Conservation (phyloP, 1,140 invertebrate genomes). For the Aphidius ervi region DNA sequence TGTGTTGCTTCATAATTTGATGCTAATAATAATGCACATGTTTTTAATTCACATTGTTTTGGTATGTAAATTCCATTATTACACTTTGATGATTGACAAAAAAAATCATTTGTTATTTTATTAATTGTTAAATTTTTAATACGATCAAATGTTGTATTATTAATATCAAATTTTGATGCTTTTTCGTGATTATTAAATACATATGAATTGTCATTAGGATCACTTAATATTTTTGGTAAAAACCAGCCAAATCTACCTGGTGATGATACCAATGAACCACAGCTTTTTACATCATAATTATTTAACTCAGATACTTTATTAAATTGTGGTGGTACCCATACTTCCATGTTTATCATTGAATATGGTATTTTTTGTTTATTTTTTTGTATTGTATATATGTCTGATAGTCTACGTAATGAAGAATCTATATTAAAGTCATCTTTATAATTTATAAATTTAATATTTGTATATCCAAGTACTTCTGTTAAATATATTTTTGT, state of each 20-base stretch:
- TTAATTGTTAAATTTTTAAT: slow-evolving; percentile 30
- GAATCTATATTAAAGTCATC: slow-evolving; percentile 49
- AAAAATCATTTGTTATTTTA: slow-evolving; percentile 29
- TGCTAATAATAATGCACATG: slow-evolving; percentile 60
- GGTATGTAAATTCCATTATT: slow-evolving; percentile 59
- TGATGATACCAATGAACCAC: slow-evolving; percentile 40
- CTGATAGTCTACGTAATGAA: slow-evolving; percentile 37
- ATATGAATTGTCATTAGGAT: slow-evolving; percentile 50
- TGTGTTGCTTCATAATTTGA: slow-evolving; percentile 51
- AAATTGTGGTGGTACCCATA: slow-evolving; percentile 62
- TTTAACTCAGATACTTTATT: slow-evolving; percentile 48
- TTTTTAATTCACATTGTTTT: slow-evolving; percentile 46
- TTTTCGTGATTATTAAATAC: slow-evolving; percentile 49
- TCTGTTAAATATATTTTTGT: slow-evolving; percentile 63
- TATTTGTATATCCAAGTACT: slow-evolving; percentile 60
- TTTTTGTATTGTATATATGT: slow-evolving; percentile 6
- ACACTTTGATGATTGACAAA: slow-evolving; percentile 55
- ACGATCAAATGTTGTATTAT: slow-evolving; percentile 28
- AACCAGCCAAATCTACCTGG: slow-evolving; percentile 73
- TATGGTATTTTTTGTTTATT: slow-evolving; percentile 44
- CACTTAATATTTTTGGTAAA: slow-evolving; percentile 53
- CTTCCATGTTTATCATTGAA: slow-evolving; percentile 69
- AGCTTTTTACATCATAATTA: slow-evolving; percentile 54
- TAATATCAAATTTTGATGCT: slow-evolving; percentile 50
- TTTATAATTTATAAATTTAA: slow-evolving; percentile 50